Conservation (phyloP, 1,140 invertebrate genomes). For the Caenorhabditis brenneri region DNA sequence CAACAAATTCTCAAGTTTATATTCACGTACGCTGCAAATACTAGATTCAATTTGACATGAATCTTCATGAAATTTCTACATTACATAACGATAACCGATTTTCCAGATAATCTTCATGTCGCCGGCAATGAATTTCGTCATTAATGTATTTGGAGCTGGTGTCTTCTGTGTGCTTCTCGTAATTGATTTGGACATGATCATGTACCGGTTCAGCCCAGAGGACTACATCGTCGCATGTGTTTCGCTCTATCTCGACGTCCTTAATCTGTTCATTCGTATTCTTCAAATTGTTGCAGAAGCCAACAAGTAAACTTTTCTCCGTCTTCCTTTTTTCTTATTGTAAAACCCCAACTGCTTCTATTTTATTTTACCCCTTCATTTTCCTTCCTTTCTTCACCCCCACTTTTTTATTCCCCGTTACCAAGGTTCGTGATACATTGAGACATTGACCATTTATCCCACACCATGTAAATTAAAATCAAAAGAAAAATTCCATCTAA, state of each 20-base stretch:
- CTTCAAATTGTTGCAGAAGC: constrained; percentile 69
- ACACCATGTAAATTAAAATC: too few relatives aligned
- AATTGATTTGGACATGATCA: constrained; percentile 73
- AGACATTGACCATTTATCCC: too few relatives aligned
- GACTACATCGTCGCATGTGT: constrained; percentile 74
- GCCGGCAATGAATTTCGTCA: constrained; percentile 71
- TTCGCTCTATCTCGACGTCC: constrained; percentile 74
- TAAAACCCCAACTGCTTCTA: not conserved
- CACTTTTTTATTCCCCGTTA: too few relatives aligned
- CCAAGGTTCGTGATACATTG: constrained; percentile 22
- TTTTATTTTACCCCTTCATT: not conserved
- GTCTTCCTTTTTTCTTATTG: not conserved
- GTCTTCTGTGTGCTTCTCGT: constrained; percentile 74
- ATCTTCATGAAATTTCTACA: not conserved
- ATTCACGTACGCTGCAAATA: too few relatives aligned
- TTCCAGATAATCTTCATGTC: constrained; percentile 73
- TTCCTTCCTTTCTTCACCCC: not conserved
- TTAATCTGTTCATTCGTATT: constrained; percentile 74
- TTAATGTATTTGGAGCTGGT: constrained; percentile 72
- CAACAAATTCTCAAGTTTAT: too few relatives aligned
- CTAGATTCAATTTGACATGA: not conserved
- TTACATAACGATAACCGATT: constrained; percentile 27
- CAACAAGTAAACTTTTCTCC: constrained; percentile 60
- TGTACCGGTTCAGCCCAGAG: constrained; percentile 73
- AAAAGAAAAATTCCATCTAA: not conserved